Conservation (phyloP, 2,888 invertebrate species). For the Liopterus haemorrhoidalis region DNA sequence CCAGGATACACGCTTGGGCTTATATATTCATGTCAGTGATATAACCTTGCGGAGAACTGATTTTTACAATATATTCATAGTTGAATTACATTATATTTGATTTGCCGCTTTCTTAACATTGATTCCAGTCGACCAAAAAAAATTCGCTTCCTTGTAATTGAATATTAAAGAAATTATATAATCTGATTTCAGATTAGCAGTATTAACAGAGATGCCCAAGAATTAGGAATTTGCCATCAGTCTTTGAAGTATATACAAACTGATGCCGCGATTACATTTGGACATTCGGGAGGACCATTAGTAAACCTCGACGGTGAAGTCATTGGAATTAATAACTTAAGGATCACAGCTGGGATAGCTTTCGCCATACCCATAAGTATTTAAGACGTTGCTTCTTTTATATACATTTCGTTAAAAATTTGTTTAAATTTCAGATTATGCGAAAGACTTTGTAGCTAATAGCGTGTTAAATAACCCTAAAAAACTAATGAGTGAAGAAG, state of each 20-base stretch:
- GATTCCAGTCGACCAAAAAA: too few species aligned
- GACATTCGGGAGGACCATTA: slow-evolving; percentile 91
- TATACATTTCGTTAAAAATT: slow-evolving; percentile 1
- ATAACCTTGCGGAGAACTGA: too few species aligned
- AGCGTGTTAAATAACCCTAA: too few species aligned
- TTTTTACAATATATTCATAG: too few species aligned
- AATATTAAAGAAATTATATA: too few species aligned
- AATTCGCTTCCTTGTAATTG: too few species aligned
- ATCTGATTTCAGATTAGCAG: slow-evolving; percentile 43
- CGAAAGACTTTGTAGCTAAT: slow-evolving; percentile 66
- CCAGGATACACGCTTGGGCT: too few species aligned
- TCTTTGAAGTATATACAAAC: slow-evolving; percentile 86
- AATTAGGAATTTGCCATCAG: slow-evolving; percentile 57
- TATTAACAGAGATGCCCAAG: slow-evolving; percentile 61
- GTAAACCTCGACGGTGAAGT: slow-evolving; percentile 91
- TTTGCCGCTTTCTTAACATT: too few species aligned
- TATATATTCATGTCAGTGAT: too few species aligned
- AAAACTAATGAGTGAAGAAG: slow-evolving; percentile 28
- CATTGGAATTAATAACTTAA: slow-evolving; percentile 89
- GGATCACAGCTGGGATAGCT: slow-evolving; percentile 85
- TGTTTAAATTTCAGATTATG: slow-evolving; percentile 64
- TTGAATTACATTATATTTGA: too few species aligned
- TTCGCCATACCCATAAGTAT: slow-evolving; percentile 81
- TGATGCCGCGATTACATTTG: slow-evolving; percentile 90
- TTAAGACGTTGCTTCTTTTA: slow-evolving; percentile 35